Evolutionary conservation across 2,888 invertebrate species (phyloP).

Genomic region (Drosophila histrio): DNA sequence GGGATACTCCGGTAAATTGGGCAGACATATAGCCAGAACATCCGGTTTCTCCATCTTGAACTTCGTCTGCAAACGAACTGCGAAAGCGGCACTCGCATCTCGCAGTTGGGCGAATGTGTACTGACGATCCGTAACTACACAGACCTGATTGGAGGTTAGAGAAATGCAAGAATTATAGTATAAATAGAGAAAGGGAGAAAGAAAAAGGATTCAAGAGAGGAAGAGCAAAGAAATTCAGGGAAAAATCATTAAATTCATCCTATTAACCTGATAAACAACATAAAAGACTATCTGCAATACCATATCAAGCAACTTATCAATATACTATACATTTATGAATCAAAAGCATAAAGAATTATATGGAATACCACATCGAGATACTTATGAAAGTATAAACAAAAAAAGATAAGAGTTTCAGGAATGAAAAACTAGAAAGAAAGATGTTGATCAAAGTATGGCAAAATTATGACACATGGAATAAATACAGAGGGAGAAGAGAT

Average conservation of each 20-base stretch:
- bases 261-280: too few relatives aligned
- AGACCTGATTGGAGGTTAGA: slow-evolving; percentile 86
- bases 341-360: neutral
- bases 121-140: slow-evolving; percentile 88
- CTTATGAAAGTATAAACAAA: neutral
- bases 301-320: too few relatives aligned
- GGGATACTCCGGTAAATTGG: slow-evolving; percentile 91
- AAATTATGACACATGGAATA: too few relatives aligned
- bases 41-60: slow-evolving; percentile 88
- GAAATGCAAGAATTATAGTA: neutral
- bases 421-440: neutral
- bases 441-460: too few relatives aligned
- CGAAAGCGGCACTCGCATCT: slow-evolving; percentile 87
- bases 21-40: slow-evolving; percentile 88
- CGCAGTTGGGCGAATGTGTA: slow-evolving; percentile 89
- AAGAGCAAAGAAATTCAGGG: too few relatives aligned
- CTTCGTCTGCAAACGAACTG: slow-evolving; percentile 88
- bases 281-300: too few relatives aligned
- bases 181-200: too few relatives aligned
- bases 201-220: too few relatives aligned
- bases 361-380: neutral
- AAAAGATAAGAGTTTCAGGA: neutral
- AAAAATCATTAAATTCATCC: too few relatives aligned
- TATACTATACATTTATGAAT: too few relatives aligned
- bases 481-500: too few relatives aligned